A percentile compares a stretch with the other conserved stretches of the same genome.
phyloP scores from a whole-genome alignment of 2,797 vertebrate genomes.

The Enteromius afrohamiltoni region DNA sequence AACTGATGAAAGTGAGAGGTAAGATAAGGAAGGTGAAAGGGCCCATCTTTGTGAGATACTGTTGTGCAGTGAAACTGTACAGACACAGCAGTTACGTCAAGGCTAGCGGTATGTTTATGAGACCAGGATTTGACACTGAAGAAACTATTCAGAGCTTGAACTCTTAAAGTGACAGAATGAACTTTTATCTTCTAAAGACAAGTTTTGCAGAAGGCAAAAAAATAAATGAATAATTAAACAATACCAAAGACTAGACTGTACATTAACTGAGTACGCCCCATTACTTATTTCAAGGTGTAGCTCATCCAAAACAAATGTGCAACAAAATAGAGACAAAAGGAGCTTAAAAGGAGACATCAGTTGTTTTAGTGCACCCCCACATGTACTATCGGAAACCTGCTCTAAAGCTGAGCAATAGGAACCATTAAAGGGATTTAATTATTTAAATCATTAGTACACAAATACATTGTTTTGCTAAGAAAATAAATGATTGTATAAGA shows the following conservation, averaged over 20 bases:
- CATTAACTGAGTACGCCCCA: background rate
- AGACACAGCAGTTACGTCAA: constrained; percentile 60
- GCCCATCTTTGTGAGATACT: constrained; percentile 63
- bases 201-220: background rate
- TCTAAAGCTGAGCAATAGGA: background rate
- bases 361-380: background rate
- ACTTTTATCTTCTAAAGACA: background rate
- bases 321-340: background rate
- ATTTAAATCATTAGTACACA: background rate
- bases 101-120: constrained; percentile 22
- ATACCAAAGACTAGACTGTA: background rate
- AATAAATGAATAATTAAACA: background rate
- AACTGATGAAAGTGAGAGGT: constrained; percentile 24
- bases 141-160: constrained; percentile 1
- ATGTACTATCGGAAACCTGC: background rate
- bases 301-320: constrained; percentile 20
- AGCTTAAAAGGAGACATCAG: background rate
- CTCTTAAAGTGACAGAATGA: background rate
- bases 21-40: constrained; percentile 35
- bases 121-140: constrained; percentile 14
- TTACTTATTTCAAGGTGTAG: background rate
- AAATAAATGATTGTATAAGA: background rate
- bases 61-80: constrained; percentile 69
- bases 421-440: background rate
- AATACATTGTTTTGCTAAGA: background rate